phyloP scores from a whole-genome alignment of 2,113 vertebrate species.

The Percina caprodes region DNA sequence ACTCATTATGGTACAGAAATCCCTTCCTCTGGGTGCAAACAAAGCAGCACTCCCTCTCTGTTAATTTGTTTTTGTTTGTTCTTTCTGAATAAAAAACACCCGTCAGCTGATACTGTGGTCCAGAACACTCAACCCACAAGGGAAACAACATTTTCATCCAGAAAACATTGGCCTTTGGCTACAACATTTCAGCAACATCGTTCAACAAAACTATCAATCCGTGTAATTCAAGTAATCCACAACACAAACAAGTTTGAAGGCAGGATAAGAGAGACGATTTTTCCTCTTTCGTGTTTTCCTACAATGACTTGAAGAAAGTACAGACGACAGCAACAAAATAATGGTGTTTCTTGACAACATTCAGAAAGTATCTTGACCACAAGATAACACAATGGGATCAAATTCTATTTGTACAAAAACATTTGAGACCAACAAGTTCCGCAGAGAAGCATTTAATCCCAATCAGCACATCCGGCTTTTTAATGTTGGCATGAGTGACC shows the following conservation, averaged over 20 bases:
- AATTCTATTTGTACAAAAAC: neutral
- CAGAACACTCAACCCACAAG: constrained; percentile 37
- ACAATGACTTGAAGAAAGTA: neutral
- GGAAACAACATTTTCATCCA: constrained; percentile 41
- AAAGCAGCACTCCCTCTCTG: constrained; percentile 35
- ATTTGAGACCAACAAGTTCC: neutral
- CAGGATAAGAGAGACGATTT: neutral
- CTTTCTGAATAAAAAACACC: constrained; percentile 47
- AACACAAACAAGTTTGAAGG: constrained; percentile 27
- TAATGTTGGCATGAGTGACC: neutral
- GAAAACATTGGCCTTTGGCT: constrained; percentile 15
- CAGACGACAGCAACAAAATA: constrained; percentile 6
- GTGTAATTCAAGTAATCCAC: constrained; percentile 29
- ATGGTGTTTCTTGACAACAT: neutral
- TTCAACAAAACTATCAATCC: constrained; percentile 27
- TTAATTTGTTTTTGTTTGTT: constrained; percentile 63
- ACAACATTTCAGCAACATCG: constrained; percentile 20
- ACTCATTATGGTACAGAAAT: constrained; percentile 26
- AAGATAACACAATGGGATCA: neutral
- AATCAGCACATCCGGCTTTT: neutral
- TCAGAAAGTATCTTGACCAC: neutral
- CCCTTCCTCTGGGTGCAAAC: constrained; percentile 36
- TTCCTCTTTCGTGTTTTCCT: neutral
- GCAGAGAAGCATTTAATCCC: neutral
- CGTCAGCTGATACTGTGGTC: constrained; percentile 43